Base-by-base conservation (phyloP, 2,797 vertebrate genomes). In the Hyperoplus immaculatus region DNA sequence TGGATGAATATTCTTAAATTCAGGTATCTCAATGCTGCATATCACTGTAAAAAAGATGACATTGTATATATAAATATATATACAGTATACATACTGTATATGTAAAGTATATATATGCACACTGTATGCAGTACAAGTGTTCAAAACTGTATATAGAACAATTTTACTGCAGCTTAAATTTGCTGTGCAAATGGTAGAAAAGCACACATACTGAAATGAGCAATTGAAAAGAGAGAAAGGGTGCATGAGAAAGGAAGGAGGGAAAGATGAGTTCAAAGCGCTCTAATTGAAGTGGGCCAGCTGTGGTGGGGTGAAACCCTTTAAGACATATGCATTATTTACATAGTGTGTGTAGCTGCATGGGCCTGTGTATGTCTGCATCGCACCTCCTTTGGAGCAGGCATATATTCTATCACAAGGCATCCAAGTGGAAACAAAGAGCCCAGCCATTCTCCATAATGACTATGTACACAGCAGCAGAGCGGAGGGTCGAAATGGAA, bases 311-410 rank as follows among this genome's bases (percentile, higher is more conserved):
- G 87, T 84, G 88, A 93, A 94, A 94, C 89, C 91, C 93, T 95
- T 94, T 94, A 94, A 94, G 93, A 93, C 85, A 88, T 87, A 93
- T 95, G 88, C 92, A 95, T 95, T 94, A 95, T 96, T 95, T 95
- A 95, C 90, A 91, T 87, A 84, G 81, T 79, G 83, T 75, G 82
- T 82, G 82, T 79, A 49, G 72, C 53, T 69, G 80, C 71, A 77
- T 46, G 42, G 81, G 60, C 45, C 59, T 69, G 70, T 61, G 78
- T 36, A 60, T 57, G 81, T 91, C 90, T 90, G 87, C 77, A 87
- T 94, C 71, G 59, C 87, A 82, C 89, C 90, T 94, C 88, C 86
- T 93, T 90, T 89, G 78, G 72, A 75, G 77, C 81, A 82, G 61
- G 78, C 88, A 85, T 86, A 89, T 83, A 90, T 92, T 88, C 86